Evolutionary conservation across 1,140 invertebrate species (phyloP), one percentile per base, ranked within the genome.

Genomic region (Philopotamus ludificatus): DNA sequence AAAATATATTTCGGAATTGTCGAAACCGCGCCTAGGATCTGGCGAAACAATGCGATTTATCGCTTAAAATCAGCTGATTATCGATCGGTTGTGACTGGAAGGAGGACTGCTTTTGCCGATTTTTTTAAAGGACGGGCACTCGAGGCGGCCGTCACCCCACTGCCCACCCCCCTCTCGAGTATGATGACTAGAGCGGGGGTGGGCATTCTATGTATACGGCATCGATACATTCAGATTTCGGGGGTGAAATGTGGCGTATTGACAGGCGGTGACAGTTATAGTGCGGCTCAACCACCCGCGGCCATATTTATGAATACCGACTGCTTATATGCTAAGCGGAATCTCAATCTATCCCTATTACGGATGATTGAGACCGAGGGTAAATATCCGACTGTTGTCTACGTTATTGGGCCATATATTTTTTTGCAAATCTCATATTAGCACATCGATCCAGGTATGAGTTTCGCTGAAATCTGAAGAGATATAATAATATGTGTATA

Each of bases 191-290:
- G 28, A 34, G 60, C 44, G 39, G 41, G 26, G 34, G 22, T 54
- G n/a, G 25, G 16, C 41, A 12, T 10, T 3, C n/a, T 44, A 15
- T 41, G 51, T 65, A 64, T 49, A 60, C 41, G 62, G 67, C 62
- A 68, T 65, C 67, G 65, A 68, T 68, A 68, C 63, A 65, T 65
- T 68, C 45, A 68, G 63, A 65, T 68, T 63, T 68, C n/a, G 57
- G 67, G 57, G 67, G 58, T 68, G 67, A 68, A 68, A 65, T 68
- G 67, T 64, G 58, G 63, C 67, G 63, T 58, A 62, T 63, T 65
- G 67, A 68, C 63, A 68, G 58, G 63, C 59, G 67, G 57, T 63
- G 67, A 63, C 67, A 65, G 57, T 64, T 64, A 61, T 64, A 57
- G 61, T 42, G 39, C 44, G 57, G 62, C 62, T 68, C 57, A 65